Evolutionary conservation across 2,113 vertebrate genomes (phyloP), one percentile per base, ranked within the genome.

Genomic region (Cinclus mexicanus): DNA sequence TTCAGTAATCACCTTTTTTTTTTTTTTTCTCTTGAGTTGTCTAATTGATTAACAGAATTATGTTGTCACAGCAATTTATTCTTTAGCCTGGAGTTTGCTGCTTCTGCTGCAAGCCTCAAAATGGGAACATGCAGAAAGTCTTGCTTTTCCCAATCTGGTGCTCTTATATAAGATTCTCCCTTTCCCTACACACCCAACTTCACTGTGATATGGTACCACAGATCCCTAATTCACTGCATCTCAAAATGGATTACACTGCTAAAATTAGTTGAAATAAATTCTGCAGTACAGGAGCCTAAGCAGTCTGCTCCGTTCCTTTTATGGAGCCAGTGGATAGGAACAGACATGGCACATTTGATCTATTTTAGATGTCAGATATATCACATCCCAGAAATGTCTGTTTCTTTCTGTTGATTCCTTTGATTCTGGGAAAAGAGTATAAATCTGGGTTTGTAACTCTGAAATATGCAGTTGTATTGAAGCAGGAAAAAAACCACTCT

Each of bases 11-110:
- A 95, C 69, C 44, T 87, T 89, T 83, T 83, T 55, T 49, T 83
- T 83, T 55, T 49, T 77, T 77, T 67, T 23, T 8, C 41, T 67
- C 86, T 71, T 81, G 76, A 83, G 69, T 53, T 78, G 76, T 68
- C 86, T 93, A 95, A 94, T 82, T 96, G 91, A 95, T 94, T 90
- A 94, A 92, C 79, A 93, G 90, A 88, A 94, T 93, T 95, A 93
- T 83, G 55, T 83, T 94, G 90, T 93, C 94, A 92, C 71, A 86
- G 50, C 68, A 42, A 83, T 94, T 94, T 86, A 59, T 74, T 39
- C 52, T 52, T 83, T 59, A 92, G 63, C 72, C 63, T 0, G 0
- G 76, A 92, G 42, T 92, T 89, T 89, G 26, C 26, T 70, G 59
- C 44, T 86, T 80, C 78, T 86, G 12, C 55, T 89, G 85, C 56